Evolutionary conservation across 2,113 vertebrate species (phyloP).

Genomic region (Hyperopisus bebe): DNA sequence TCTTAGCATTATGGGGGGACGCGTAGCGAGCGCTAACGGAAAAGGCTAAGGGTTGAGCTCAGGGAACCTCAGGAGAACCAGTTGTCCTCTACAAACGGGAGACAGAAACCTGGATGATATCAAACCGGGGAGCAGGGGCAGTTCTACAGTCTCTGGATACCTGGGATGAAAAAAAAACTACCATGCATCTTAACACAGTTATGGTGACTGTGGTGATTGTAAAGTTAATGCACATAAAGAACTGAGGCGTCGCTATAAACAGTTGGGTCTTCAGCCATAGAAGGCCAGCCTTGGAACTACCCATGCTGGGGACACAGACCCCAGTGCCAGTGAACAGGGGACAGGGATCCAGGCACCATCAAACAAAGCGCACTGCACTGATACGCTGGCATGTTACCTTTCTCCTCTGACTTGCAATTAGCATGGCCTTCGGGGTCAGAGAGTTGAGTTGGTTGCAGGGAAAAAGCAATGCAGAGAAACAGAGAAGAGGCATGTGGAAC

Average conservation of each 20-base stretch:
- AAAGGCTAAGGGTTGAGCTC: background rate
- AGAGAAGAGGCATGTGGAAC: conserved; percentile 14
- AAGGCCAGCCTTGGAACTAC: background rate
- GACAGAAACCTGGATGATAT: background rate
- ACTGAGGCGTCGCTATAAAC: background rate
- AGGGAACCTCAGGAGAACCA: background rate
- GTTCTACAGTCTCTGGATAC: background rate
- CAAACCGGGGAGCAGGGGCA: background rate
- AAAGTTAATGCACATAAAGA: background rate
- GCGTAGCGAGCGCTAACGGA: background rate
- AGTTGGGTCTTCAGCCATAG: background rate
- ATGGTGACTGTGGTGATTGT: background rate
- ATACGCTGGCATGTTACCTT: conserved; percentile 25
- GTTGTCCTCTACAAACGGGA: background rate
- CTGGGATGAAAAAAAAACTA: background rate
- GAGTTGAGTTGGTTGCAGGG: conserved; percentile 22
- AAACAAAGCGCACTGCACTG: background rate
- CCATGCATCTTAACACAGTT: background rate
- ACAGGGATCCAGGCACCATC: background rate
- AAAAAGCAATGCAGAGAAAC: conserved; percentile 12
- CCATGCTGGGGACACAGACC: background rate
- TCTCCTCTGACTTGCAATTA: conserved; percentile 33
- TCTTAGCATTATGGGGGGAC: background rate
- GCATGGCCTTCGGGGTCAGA: conserved; percentile 32
- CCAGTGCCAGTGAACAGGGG: background rate